Evolutionary conservation across 2,797 vertebrate species (phyloP), one percentile per base, ranked within the genome.

Genomic region (Nannoperca australis): DNA sequence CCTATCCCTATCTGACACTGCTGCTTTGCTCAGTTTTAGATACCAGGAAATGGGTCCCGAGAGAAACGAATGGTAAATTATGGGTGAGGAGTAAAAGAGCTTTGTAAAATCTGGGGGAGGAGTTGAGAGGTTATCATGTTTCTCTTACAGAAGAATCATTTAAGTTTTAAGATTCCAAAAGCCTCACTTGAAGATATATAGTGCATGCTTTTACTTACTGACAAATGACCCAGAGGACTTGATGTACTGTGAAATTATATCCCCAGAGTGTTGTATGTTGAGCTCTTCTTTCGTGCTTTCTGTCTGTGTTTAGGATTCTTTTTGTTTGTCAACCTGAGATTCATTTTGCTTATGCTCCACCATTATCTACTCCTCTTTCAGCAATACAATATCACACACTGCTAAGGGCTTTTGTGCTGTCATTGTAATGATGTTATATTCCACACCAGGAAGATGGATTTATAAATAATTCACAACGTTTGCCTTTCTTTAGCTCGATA

Each of bases 401-500:
- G 85, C 84, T 80, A 82, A 89, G 79, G 83, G 80, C 89, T 86
- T 86, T 75, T 81, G 72, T 90, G 70, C 73, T 90, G 86, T 91
- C 90, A 85, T 77, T 83, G 75, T 92, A 88, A 87, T 87, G 85
- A 92, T 91, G 85, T 88, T 88, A 83, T 76, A 88, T 63, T 85
- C 69, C 58, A 79, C 87, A 85, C 86, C 71, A 78, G 88, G 84
- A 93, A 90, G 86, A 88, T 81, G 50, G 71, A 86, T 86, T 91
- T 88, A 91, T 95, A 91, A 93, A 95, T 94, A 92, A 94, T 95
- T 93, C 88, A 94, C 75, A 76, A 72, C 78, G 81, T 93, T 93
- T 89, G 73, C 86, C 83, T 85, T 89, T 90, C 89, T 92, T 87
- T 85, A 89, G 83, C 84, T 81, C 84, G 27, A 90, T 93, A 84